phyloP scores from a whole-genome alignment of 2,797 vertebrate genomes.

The Fistularia commersonii region DNA sequence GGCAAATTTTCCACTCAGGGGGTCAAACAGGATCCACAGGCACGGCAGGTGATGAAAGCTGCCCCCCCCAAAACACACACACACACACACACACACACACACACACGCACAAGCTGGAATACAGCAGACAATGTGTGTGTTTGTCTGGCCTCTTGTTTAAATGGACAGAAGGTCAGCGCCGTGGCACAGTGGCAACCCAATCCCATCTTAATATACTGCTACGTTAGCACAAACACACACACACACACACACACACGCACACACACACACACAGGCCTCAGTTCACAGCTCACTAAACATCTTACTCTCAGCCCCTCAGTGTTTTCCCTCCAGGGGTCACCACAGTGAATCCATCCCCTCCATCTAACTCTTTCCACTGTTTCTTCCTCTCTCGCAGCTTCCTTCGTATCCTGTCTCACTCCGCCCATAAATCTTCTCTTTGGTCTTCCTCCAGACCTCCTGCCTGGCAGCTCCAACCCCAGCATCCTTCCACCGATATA shows the following conservation, averaged over 20 bases:
- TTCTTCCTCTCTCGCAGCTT: too few species aligned
- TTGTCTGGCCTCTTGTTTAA: conserved; percentile 42
- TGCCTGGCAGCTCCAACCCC: too few species aligned
- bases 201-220: conserved; percentile 34
- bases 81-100: too few species aligned
- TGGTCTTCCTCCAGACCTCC: too few species aligned
- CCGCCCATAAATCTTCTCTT: too few species aligned
- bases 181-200: conserved; percentile 53
- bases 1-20: conserved; percentile 59
- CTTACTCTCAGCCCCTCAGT: neutral
- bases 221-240: conserved; percentile 11
- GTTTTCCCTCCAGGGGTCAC: too few species aligned
- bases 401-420: too few species aligned
- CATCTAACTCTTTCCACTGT: too few species aligned
- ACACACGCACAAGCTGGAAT: neutral
- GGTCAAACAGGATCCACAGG: conserved; percentile 53
- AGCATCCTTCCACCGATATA: too few species aligned
- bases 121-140: conserved; percentile 15
- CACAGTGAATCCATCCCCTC: too few species aligned
- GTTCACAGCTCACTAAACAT: conserved; percentile 38
- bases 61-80: conserved; percentile 43
- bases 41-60: conserved; percentile 46
- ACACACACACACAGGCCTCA: neutral
- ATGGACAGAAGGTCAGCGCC: conserved; percentile 38
- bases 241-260: conserved; percentile 8